These are phyloP conservation scores for Aselliscus stoliczkanus DNA, from an alignment of 2,797 vertebrate species.

Conservation along the genomic window DNA sequence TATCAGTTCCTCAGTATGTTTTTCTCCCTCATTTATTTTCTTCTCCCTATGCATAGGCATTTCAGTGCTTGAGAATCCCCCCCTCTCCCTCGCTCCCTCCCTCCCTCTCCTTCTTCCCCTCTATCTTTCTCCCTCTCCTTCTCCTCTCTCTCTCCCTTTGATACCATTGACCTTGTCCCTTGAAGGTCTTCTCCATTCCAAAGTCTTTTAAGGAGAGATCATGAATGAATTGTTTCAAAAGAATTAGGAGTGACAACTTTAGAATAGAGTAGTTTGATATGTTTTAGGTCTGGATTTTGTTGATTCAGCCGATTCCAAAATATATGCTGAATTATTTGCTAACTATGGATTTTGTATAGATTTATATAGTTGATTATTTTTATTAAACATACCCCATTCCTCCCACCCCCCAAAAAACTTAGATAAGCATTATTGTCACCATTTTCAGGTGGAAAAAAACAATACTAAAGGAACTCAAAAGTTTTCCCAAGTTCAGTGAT, in stretches of 20 bases:
- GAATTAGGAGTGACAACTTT: not conserved
- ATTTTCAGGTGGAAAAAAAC: not conserved
- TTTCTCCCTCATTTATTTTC: not conserved
- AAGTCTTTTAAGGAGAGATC: not conserved
- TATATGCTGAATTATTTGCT: not conserved
- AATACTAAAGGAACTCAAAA: not conserved
- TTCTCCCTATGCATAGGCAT: not conserved
- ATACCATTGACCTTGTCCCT: not conserved
- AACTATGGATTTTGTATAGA: not conserved
- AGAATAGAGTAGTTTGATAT: not conserved
- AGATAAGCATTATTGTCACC: not conserved
- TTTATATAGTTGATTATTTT: not conserved
- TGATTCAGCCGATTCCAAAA: slow-evolving; percentile 33
- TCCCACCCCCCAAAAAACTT: not conserved
- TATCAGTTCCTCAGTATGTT: not conserved
- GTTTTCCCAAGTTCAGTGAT: not conserved
- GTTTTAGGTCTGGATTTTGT: slow-evolving; percentile 18
- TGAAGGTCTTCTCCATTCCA: not conserved
- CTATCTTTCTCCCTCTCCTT: too few relatives aligned
- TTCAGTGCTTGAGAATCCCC: not conserved
- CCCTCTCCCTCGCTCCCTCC: not conserved
- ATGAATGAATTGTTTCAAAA: not conserved
- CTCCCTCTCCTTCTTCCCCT: not conserved
- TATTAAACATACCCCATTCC: not conserved
- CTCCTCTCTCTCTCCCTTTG: not conserved